Base-by-base conservation (phyloP, 2,113 vertebrate genomes). In the Vulpes ferrilata region DNA sequence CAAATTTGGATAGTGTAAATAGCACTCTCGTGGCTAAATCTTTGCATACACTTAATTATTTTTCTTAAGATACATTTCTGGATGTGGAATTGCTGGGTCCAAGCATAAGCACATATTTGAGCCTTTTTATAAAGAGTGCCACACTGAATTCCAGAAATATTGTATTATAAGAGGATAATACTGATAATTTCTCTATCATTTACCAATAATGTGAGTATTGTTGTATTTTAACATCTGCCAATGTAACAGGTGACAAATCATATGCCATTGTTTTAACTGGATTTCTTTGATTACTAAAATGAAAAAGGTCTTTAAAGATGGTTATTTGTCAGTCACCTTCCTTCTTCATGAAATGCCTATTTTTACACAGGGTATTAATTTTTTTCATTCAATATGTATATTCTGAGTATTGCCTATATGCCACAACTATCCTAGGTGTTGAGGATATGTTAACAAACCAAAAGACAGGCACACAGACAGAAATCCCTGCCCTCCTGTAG, bases 111-210 rank as follows among this genome's bases (percentile, higher is more conserved):
- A 69, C 11, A 9, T 65, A 90, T 78, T 79, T 80, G 92, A 91
- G n/a, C 2, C 23, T 92, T 92, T 38, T 79, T 60, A 22, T 48
- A 82, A 96, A 82, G 2, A 51, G 1, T 48, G 27, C 30, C 19
- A 67, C 35, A 43, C 8, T 59, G 22, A 94, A 90, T 89, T 89
- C 78, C 38, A 94, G 78, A 73, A 93, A 90, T n/a, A 88, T 8
- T 51, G 9, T 51, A 43, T 57, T 71, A 0, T 17, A 16, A 15
- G 3, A 35, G 64, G 4, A n/a, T 53, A 35, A 71, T 8, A 78
- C 15, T 60, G 64, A 69, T 19, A 35, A 64, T 65, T 76, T 71
- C 76, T 69, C 35, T 81, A 64, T 86, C 71, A 51, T 12, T 60
- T 93, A 64, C 2, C 59, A 57, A 35, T 65, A 32, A 60, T 60